Evolutionary conservation across 2,113 vertebrate genomes (phyloP), one percentile per base, ranked within the genome.

Genomic region (Malurus alboscapulatus): DNA sequence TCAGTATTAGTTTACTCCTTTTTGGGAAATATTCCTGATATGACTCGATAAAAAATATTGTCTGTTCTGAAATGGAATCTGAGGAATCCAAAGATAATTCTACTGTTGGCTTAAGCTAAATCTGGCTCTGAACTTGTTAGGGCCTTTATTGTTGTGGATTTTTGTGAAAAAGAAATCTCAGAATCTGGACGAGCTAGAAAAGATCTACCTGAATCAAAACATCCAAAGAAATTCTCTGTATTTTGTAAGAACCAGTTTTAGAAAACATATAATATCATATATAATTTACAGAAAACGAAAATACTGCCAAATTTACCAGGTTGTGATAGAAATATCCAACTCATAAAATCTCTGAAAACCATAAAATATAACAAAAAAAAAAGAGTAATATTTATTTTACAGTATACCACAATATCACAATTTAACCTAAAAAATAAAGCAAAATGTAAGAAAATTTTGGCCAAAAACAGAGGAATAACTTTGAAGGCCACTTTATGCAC

Each of bases 111-210:
- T 32, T 66, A 14, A 9, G 17, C 54, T 53, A 82, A 88, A 81
- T 69, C 40, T 74, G 20, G 14, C 10, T 77, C 40, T 81, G 25
- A 87, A 73, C 5, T 51, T 81, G 3, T 40, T 26, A 66, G 30
- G 18, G 83, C 14, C 17, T 34, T 58, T 51, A 77, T 2, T 65
- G 4, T 32, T 19, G 51, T 0, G 0, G 4, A 47, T 32, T 88
- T 65, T 65, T 61, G 30, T 55, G 40, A 71, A 55, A n/a, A 72
- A 91, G 2, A 53, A 18, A 16, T 68, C 48, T 54, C 18, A 59
- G 14, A 25, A 63, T 10, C 59, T 12, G 3, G 34, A 50, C 42
- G 20, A 65, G 6, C 4, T 38, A 59, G 25, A 25, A 55, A 68
- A 69, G 12, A 59, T 40, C 14, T 47, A 51, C 5, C 15, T 22